Evolutionary conservation across 1,140 invertebrate genomes (phyloP).

Genomic region (Pteromalus puparum): DNA sequence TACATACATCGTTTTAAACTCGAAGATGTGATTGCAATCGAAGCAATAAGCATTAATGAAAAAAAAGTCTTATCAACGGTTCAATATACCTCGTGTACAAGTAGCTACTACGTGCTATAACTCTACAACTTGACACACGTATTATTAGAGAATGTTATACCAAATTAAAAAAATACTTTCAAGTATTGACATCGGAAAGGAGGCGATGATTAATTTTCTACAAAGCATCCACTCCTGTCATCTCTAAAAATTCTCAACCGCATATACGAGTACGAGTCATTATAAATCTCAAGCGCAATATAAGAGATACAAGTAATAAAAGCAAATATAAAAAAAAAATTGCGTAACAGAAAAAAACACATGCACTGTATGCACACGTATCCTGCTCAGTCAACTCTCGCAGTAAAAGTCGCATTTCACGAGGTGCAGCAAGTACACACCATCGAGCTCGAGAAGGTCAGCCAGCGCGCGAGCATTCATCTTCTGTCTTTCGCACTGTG

Average conservation of each 20-base stretch:
- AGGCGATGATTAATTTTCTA: background rate
- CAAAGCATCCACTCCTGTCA: background rate
- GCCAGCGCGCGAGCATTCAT: background rate
- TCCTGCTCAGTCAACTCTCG: background rate
- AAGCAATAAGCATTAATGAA: background rate
- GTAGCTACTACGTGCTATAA: background rate
- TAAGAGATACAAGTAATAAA: background rate
- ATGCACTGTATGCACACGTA: background rate
- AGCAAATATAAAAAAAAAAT: background rate
- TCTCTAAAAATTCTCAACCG: background rate
- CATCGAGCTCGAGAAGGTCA: background rate
- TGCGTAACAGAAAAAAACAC: background rate
- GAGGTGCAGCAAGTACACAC: background rate
- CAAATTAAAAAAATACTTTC: background rate
- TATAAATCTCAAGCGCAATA: no score
- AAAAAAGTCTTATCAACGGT: background rate
- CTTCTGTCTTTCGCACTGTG: background rate
- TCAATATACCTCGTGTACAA: background rate
- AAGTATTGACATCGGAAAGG: background rate
- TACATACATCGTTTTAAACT: background rate
- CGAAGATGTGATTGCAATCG: background rate
- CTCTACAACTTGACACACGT: background rate
- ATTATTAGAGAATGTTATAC: no score
- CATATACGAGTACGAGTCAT: no score
- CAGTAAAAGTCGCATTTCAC: background rate